Evolutionary conservation across 1,140 invertebrate genomes (phyloP), one percentile per base, ranked within the genome.

Genomic region (Drosophila pandora): DNA sequence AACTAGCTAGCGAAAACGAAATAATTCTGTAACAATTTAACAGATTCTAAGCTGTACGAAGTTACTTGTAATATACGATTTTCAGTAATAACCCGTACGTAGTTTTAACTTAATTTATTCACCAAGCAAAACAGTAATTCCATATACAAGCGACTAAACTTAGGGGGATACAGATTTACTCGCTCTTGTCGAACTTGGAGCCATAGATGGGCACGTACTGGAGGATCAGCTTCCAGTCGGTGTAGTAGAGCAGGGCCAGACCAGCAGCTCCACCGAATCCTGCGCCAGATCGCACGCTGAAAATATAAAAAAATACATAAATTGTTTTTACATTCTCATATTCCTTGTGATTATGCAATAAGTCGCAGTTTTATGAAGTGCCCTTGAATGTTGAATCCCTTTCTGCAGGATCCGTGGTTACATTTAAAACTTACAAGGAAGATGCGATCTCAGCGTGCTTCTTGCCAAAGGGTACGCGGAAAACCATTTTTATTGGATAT

Each of bases 141-240:
- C 17, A 71, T 79, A 47, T 47, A 47, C 17, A 47, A 47, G 63
- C 56, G 39, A 55, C 47, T 76, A 64, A 68, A 48, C 3, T 6
- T 28, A 28, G 10, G 34, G 39, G 43, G 53, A 6, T 30, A 2
- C n/a, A 2, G 21, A 23, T 10, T 90, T 91, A 91, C 82, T 92
- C 91, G 74, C 93, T 90, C 70, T 93, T 92, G 7, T 93, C 90
- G 87, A 95, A 97, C 92, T 97, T 96, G 56, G 93, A 93, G 74
- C 93, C 93, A 90, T 96, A 96, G 89, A 94, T 95, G 21, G 96
- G 96, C 45, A 97, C 90, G 82, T 95, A 94, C 77, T 95, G 93
- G 39, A 95, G 92, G 62, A 96, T 91, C 10, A 94, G 76, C 92
- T 95, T 95, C 96, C 96, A 97, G 78, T 97, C 96, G 0, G 95